Evolutionary conservation across 2,888 invertebrate genomes (phyloP).

Genomic region (Pseudococcus longispinus): DNA sequence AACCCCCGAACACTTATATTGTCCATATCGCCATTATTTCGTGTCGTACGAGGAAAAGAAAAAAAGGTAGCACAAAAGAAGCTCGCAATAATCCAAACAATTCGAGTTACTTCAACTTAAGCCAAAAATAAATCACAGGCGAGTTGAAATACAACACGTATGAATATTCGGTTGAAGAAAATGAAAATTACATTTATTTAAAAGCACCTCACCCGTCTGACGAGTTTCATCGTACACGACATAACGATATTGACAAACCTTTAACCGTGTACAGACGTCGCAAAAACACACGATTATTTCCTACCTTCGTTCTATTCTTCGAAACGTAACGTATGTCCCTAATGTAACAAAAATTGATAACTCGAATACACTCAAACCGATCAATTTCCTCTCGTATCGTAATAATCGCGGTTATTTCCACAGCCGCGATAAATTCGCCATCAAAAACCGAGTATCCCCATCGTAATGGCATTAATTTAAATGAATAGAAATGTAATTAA

Average conservation of each 20-base stretch:
- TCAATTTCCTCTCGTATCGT: background rate
- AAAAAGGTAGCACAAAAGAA: background rate
- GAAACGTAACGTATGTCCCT: background rate
- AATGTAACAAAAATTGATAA: background rate
- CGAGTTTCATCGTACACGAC: background rate
- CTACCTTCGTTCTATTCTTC: background rate
- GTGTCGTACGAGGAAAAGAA: background rate
- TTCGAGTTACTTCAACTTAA: background rate
- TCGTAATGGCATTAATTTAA: background rate
- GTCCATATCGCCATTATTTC: background rate
- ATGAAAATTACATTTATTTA: conserved; percentile 19
- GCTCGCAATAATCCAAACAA: conserved; percentile 9
- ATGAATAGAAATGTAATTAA: conserved; percentile 1
- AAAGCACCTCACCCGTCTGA: background rate
- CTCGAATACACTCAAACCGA: background rate
- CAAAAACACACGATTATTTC: background rate
- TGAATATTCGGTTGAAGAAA: conserved; percentile 8
- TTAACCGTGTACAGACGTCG: background rate
- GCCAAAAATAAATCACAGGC: conserved; percentile 17
- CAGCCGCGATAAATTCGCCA: background rate
- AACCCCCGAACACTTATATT: background rate
- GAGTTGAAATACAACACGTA: background rate
- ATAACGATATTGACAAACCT: conserved; percentile 14
- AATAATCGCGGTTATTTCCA: background rate
- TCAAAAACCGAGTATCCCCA: background rate